Evolutionary conservation across 2,797 vertebrate genomes (phyloP), one percentile per base, ranked within the genome.

Genomic region (Ceryle rudis): DNA sequence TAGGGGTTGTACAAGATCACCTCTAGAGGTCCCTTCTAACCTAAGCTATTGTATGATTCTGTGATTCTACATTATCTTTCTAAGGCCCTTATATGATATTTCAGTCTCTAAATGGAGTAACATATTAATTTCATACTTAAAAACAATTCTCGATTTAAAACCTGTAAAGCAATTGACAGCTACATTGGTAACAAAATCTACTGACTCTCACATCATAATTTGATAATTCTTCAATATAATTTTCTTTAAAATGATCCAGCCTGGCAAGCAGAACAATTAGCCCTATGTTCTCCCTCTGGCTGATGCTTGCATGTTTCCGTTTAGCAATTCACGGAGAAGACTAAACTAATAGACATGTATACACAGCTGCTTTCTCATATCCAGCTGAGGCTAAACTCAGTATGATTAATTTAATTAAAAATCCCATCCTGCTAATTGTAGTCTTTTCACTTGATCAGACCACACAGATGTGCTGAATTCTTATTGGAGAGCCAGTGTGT

Each of bases 361-460:
- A 77, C 83, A 83, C 95, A 97, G 87, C 86, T 96, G 95, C 90
- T 93, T 60, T 90, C 90, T 94, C 90, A 57, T 90, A 93, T 77
- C 88, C 92, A 95, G 66, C 87, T 93, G 93, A 95, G 86, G 69
- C 80, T 78, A 87, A 96, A 88, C 62, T 93, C 78, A 81, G 62
- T 83, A 78, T 66, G 83, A 95, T 92, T 96, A 88, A 96, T 96
- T 94, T 93, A 93, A 97, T 97, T 81, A 87, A 95, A 95, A 95
- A 91, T 44, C 52, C 74, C 86, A 74, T 86, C 84, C 77, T 94
- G 57, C n/a, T 95, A 92, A 91, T 94, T 79, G 92, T 58, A 75
- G 73, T 60, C 83, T 96, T 96, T 91, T 84, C 78, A 71, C 52
- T 89, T 72, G 70, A 83, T 93, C 82, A 91, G 90, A 95, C 89